Evolutionary conservation across 2,888 invertebrate genomes (phyloP), one percentile per base, ranked within the genome.

Genomic region (Biston stratarius): DNA sequence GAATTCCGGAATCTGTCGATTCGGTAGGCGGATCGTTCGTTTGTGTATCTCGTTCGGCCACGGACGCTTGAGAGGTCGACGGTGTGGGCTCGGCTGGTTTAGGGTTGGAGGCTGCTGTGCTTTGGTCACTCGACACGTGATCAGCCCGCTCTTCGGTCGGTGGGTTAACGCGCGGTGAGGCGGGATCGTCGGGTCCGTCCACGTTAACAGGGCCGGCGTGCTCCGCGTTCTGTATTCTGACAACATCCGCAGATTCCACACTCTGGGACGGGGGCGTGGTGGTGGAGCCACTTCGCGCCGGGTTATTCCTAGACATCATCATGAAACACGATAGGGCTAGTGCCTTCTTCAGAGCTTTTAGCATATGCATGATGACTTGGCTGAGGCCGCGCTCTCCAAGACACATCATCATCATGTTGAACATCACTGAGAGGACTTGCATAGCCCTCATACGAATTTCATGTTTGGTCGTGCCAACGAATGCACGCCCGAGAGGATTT

Each of bases 321-420:
- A 94, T 90, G 49, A 94, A 81, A 69, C 94, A 94, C 9, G 94
- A 92, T 51, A 94, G 75, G 7, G 92, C 94, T 55, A 94, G 75
- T 11, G 94, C 91, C 70, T 91, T 91, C 75, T 94, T 94, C 6
- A 94, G 84, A 12, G 89, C 89, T 52, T 90, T 82, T 64, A 94
- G 74, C 94, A 94, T 94, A 62, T 76, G 87, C 52, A 93, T 92
- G 60, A 94, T 93, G 5, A 91, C 82, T 69, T 91, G 89, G 72
- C 92, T 92, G 45, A 94, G 84, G 33, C 93, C 93, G 45, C 88
- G 83, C 72, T 92, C 92, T 71, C 94, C 93, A 40, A 94, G 82
- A 70, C 94, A 94, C 88, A 90, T 90, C 93, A 94, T 94, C 94
- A 94, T 94, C 87, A 93, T 92, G 72, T 93, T 92, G 72, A 94